Percentiles rank a stretch among this genome's conserved stretches.
Evolutionary conservation across 2,113 vertebrate genomes (phyloP).

Genomic region (Pithys albifrons): DNA sequence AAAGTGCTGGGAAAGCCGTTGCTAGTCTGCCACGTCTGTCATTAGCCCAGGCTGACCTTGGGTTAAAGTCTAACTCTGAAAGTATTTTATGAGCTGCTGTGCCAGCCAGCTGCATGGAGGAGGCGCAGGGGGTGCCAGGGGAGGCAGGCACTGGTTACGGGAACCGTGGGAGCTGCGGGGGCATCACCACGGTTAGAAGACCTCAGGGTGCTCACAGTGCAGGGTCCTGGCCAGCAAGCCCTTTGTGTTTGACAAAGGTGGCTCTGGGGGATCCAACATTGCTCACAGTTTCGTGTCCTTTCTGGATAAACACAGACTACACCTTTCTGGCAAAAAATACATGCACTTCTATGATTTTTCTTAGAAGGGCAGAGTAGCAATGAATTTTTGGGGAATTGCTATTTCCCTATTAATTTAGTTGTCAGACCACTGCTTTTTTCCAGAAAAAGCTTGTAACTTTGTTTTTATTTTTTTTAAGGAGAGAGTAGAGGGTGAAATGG

Average conservation of each 20-base stretch:
- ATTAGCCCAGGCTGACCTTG: background rate
- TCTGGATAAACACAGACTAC: background rate
- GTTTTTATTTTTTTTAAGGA: no score
- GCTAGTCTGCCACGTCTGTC: background rate
- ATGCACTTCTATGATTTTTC: background rate
- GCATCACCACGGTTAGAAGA: background rate
- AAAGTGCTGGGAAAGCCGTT: background rate
- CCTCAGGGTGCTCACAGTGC: background rate
- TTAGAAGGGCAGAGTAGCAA: background rate
- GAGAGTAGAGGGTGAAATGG: background rate
- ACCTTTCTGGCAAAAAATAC: background rate
- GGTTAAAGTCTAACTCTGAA: background rate
- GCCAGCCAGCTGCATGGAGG: background rate
- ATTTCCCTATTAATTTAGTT: background rate
- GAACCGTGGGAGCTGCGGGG: background rate
- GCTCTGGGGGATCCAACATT: background rate
- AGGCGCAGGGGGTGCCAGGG: accelerated
- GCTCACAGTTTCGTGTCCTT: background rate
- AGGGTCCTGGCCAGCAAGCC: background rate
- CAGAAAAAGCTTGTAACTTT: background rate
- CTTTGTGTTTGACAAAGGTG: accelerated
- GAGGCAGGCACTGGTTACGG: background rate
- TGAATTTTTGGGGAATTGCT: background rate
- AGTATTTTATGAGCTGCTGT: background rate
- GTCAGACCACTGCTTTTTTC: background rate